A percentile compares a stretch with the other conserved stretches of the same genome.
phyloP scores from a whole-genome alignment of 2,888 invertebrate species.

The Dugesia japonica region DNA sequence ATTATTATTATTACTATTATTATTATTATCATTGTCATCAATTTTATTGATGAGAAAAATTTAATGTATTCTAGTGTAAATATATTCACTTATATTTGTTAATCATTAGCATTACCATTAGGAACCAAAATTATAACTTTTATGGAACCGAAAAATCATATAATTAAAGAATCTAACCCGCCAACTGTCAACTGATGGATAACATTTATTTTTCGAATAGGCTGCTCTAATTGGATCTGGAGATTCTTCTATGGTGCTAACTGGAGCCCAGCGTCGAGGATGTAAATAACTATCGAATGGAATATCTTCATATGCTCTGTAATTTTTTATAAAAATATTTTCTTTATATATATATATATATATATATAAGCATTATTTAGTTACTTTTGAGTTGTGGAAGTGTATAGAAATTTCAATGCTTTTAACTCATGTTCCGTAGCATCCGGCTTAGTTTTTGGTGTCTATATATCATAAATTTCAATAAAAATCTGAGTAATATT shows the following conservation, averaged over 20 bases:
- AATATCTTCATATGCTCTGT: conserved; percentile 42
- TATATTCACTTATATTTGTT: too few relatives aligned
- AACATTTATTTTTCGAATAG: background rate
- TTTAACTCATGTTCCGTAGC: conserved; percentile 41
- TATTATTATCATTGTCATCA: too few relatives aligned
- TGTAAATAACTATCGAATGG: conserved; percentile 43
- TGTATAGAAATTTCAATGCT: conserved; percentile 42
- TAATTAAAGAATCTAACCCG: background rate
- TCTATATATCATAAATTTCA: too few relatives aligned
- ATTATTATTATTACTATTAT: too few relatives aligned
- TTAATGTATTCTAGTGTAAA: too few relatives aligned
- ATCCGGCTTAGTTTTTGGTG: conserved; percentile 39
- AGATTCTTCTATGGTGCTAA: conserved; percentile 40
- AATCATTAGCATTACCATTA: too few relatives aligned
- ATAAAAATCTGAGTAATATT: too few relatives aligned
- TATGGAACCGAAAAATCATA: too few relatives aligned
- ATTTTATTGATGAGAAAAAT: too few relatives aligned
- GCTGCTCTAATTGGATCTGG: conserved; percentile 40
- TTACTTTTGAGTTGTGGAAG: conserved; percentile 44
- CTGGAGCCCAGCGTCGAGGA: conserved; percentile 40
- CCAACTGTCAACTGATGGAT: background rate
- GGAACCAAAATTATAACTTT: too few relatives aligned
- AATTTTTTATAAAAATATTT: conserved; percentile 10
- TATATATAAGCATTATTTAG: too few relatives aligned
- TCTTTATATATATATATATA: too few relatives aligned